Base-by-base conservation (phyloP, 2,888 invertebrate species). In the Lepidochitona cinerea region DNA sequence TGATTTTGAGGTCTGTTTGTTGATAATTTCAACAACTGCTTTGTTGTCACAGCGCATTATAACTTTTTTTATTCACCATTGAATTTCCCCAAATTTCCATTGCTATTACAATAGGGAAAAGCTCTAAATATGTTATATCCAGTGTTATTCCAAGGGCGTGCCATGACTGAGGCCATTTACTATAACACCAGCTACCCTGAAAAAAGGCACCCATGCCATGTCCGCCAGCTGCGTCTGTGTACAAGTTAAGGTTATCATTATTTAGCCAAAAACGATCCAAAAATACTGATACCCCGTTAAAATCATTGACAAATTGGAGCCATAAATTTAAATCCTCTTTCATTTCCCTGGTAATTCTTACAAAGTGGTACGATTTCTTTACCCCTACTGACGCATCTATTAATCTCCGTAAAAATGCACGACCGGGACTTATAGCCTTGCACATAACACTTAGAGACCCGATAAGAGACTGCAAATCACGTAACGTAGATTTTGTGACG, bases 361-460 rank as follows among this genome's bases (percentile, higher is more conserved):
- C 9, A n/a, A 36, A 23, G 18, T 54, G 54, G 29, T 53, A 37
- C 18, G 70, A 18, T 9, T 70, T 29, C 26, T 35, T 32, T 6
- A 70, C 18, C 14, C 54, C 54, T 18, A 33, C 29, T 23, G 73
- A 74, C 18, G 70, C 26, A 49, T 76, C 67, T 18, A 71, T 69
- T 0, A 76, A 53, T 5, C 76, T 33, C 1, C 71, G 59, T 12
- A 71, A 32, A 66, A 74, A 76, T 32, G 68, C 29, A 4, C 76
- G 32, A n/a, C 76, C 73, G 4, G 73, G 76, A 9, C 49, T 33
- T 12, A 76, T 68, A 29, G 66, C 76, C 23, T 14, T 2, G 37
- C 73, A 76, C 36, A 68, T 67, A 73, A 73, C 73, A 35, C 70
- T 73, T 7, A 75, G 68, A 14, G 52, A 32, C 14, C 75, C 75